Evolutionary conservation across 2,888 invertebrate genomes (phyloP).

Genomic region (Coelopa pilipes): DNA sequence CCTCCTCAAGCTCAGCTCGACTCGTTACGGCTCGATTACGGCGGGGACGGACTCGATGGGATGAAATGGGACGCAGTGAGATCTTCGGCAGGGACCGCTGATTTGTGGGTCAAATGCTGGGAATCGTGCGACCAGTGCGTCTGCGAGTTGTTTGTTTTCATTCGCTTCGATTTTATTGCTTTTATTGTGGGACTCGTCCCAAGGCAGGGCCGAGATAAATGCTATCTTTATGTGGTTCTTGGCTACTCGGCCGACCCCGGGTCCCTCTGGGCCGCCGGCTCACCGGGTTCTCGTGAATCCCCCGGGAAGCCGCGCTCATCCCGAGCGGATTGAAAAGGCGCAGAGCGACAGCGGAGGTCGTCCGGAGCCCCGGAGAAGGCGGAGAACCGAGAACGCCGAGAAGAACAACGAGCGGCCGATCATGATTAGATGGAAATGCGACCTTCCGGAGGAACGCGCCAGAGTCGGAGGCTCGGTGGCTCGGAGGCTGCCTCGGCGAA

Average conservation of each 20-base stretch:
- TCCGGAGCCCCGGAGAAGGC: too few relatives aligned
- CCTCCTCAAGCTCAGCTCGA: too few relatives aligned
- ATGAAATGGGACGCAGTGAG: too few relatives aligned
- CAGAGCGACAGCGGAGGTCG: slow-evolving; percentile 29
- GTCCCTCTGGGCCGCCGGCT: not conserved
- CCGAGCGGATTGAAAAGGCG: slow-evolving; percentile 16
- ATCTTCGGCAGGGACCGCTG: too few relatives aligned
- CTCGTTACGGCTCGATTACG: too few relatives aligned
- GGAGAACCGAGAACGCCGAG: not conserved
- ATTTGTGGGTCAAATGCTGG: slow-evolving; percentile 27
- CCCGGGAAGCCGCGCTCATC: not conserved
- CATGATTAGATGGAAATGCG: slow-evolving; percentile 23
- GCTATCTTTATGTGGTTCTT: slow-evolving; percentile 36
- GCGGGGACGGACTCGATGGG: too few relatives aligned
- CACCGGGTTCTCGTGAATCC: not conserved
- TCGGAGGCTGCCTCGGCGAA: too few relatives aligned
- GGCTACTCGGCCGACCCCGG: slow-evolving; percentile 6
- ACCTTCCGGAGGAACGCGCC: slow-evolving; percentile 15
- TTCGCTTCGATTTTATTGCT: slow-evolving; percentile 20
- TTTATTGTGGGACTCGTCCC: slow-evolving; percentile 1
- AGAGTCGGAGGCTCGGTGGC: too few relatives aligned
- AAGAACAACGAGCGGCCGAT: slow-evolving; percentile 13
- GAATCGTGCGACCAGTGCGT: slow-evolving; percentile 8
- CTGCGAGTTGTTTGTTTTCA: slow-evolving; percentile 19
- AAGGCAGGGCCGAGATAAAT: slow-evolving; percentile 21